Percentiles rank a stretch among this genome's conserved stretches.
These are phyloP conservation scores for Vipera ursinii DNA, from an alignment of 2,797 vertebrate genomes.

Conservation along the genomic window DNA sequence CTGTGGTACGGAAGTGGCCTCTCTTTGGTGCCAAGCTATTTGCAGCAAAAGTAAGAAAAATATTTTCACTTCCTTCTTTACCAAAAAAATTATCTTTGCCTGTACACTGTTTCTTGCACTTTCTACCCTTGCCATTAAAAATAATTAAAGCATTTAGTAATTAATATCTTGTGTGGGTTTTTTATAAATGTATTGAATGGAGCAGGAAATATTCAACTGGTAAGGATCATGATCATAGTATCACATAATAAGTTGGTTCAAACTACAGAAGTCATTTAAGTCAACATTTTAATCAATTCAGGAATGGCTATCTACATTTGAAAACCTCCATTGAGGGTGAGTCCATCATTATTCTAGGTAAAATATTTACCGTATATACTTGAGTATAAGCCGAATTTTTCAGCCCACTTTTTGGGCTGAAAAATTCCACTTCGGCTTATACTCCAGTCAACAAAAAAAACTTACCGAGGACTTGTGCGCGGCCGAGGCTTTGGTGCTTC, in stretches of 20 bases:
- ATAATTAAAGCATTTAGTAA: background rate
- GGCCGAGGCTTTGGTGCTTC: too few species aligned
- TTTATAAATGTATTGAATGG: background rate
- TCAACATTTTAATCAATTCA: background rate
- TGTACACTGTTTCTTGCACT: background rate
- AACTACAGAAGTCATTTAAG: too few species aligned
- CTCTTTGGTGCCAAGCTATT: constrained; percentile 94
- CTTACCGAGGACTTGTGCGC: too few species aligned
- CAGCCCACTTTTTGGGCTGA: too few species aligned
- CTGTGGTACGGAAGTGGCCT: constrained; percentile 92
- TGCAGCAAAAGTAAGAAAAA: constrained; percentile 82
- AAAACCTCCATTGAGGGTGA: background rate
- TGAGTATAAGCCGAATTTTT: too few species aligned
- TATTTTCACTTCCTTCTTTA: background rate
- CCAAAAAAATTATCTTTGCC: background rate
- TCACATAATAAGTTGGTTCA: too few species aligned
- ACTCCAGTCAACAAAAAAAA: too few species aligned
- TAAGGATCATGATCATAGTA: background rate
- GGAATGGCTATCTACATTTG: background rate
- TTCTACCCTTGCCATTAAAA: background rate
- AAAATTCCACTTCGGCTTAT: too few species aligned
- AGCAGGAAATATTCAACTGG: background rate
- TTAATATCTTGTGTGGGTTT: background rate
- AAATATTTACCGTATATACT: too few species aligned
- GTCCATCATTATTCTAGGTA: background rate